Base-by-base conservation (phyloP, 2,888 invertebrate species). In the Palloptera scutellata region DNA sequence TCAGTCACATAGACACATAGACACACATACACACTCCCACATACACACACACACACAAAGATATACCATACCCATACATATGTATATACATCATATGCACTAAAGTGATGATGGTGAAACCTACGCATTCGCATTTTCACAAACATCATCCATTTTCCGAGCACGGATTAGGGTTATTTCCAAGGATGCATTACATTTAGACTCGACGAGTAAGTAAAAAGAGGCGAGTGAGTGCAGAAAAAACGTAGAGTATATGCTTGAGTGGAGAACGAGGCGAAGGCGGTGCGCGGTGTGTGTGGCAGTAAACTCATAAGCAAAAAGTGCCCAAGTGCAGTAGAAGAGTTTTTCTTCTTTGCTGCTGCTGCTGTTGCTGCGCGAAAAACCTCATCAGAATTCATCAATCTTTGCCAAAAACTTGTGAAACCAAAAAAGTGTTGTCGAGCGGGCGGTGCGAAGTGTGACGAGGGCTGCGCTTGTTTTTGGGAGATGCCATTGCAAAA, bases 371-470 rank as follows among this genome's bases (percentile, higher is more conserved):
- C 72, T 78, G 77, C 76, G 78, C 77, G 78, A 78, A 53, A 78
- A 78, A 78, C 80, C 81, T 81, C 80, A 80, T 81, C 78, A 79
- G 79, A 79, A 81, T 82, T 81, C 81, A 81, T 81, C 81, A 81
- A 81, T 81, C 81, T 81, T 81, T 81, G 81, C 81, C 81, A 82
- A 81, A 81, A 81, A 80, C 78, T 82, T 81, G 76, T 75, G 75
- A 70, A 78, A 78, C 48, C 48, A 15, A 48, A 15, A 13, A 48
- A 48, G 48, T 30, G 10, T 15, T 13, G 48, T 68, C 62, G 70
- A 71, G 30, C 2, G 30, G 30, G 30, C 2, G 30, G 30, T 30
- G 30, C 6, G 3, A 30, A 30, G 30, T 30, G 30, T 30, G 30
- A 6, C 2, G 2, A 30, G 2, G 4, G 8, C 48, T 48, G 48